Evolutionary conservation across 2,113 vertebrate genomes (phyloP).

Genomic region (Cairina moschata): DNA sequence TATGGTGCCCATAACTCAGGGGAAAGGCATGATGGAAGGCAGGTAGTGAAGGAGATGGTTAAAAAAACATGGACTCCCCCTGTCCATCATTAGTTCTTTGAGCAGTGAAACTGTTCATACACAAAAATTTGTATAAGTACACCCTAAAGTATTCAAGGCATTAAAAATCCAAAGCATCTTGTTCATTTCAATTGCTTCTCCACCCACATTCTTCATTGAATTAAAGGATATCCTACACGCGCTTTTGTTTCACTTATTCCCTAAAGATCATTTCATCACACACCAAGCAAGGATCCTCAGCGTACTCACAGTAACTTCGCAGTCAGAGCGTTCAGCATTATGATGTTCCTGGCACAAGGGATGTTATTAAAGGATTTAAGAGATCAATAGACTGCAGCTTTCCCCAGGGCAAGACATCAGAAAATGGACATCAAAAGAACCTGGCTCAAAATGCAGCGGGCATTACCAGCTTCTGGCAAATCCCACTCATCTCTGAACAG

Average conservation of each 20-base stretch:
- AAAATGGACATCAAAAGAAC: conserved; percentile 55
- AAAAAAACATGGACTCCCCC: neutral
- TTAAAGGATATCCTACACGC: conserved; percentile 66
- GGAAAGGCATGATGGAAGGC: neutral
- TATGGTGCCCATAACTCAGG: neutral
- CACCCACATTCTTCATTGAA: conserved; percentile 72
- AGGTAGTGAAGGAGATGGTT: neutral
- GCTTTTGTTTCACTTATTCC: conserved; percentile 67
- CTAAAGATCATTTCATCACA: conserved; percentile 36
- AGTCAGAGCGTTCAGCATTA: neutral
- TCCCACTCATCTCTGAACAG: conserved; percentile 8
- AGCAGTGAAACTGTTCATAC: neutral
- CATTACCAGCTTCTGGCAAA: conserved; percentile 34
- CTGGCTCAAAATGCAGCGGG: neutral
- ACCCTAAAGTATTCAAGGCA: conserved; percentile 34
- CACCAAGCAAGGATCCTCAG: conserved; percentile 38
- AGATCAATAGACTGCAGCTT: conserved; percentile 25
- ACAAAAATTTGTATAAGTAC: conserved; percentile 3
- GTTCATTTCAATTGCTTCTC: conserved; percentile 65
- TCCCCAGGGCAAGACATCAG: conserved; percentile 36
- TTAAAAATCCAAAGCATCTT: conserved; percentile 60
- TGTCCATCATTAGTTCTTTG: neutral
- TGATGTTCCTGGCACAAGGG: conserved; percentile 19
- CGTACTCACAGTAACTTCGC: conserved; percentile 1
- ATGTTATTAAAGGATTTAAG: conserved; percentile 52